Evolutionary conservation across 23 tunicate genomes (phyloP).

Genomic region (Diplosoma virens): DNA sequence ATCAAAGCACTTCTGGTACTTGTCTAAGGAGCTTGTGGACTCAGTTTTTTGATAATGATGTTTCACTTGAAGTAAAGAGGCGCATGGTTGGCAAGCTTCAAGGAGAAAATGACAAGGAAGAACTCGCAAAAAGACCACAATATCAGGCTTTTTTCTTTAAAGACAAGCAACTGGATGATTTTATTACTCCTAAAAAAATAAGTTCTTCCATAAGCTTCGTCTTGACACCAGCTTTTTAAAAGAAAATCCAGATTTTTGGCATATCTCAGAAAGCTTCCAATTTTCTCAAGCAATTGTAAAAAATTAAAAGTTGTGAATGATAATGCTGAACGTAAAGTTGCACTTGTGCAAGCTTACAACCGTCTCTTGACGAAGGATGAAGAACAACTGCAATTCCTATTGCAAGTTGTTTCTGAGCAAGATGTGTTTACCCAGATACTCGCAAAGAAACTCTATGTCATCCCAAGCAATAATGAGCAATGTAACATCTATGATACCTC

Average conservation of each 20-base stretch:
- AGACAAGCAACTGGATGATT: too few species aligned
- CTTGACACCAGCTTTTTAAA: background rate
- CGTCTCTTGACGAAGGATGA: conserved; percentile 16
- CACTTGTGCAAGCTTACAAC: conserved; percentile 11
- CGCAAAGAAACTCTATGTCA: too few species aligned
- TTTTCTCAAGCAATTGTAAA: background rate
- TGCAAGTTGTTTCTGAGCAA: conserved; percentile 22
- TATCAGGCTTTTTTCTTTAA: too few species aligned
- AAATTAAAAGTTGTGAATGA: conserved; percentile 19
- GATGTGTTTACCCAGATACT: too few species aligned
- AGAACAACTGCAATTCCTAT: conserved; percentile 25
- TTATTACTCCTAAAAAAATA: too few species aligned
- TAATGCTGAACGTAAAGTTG: conserved; percentile 27
- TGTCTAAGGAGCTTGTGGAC: conserved; percentile 14
- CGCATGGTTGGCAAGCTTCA: too few species aligned
- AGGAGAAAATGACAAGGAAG: too few species aligned
- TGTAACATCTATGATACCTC: too few species aligned
- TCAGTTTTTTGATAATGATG: background rate
- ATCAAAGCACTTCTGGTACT: conserved; percentile 16
- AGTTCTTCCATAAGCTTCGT: too few species aligned
- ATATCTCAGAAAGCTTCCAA: background rate
- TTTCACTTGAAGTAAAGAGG: background rate
- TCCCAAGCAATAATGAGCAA: too few species aligned
- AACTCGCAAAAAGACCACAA: too few species aligned
- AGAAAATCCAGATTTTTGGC: conserved; percentile 7